Evolutionary conservation across 2,113 vertebrate genomes (phyloP), one percentile per base, ranked within the genome.

Genomic region (Hassar affinis): DNA sequence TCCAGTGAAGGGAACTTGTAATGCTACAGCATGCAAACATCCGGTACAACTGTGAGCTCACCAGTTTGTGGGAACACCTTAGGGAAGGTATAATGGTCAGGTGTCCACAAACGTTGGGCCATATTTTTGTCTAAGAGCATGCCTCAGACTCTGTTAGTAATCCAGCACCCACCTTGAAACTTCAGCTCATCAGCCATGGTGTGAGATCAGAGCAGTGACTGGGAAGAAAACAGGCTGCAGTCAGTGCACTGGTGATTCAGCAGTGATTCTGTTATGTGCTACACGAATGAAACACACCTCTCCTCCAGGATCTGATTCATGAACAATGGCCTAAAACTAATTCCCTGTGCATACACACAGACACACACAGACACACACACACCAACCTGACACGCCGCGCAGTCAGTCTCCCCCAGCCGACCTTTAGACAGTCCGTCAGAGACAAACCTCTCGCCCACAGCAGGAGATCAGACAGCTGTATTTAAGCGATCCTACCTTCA

Each of bases 101-200:
- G 68, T 12, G 35, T 72, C 25, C 42, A 17, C 69, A 74, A 30
- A 51, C n/a, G 0, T 51, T 74, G 27, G 12, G 9, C 10, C 22
- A n/a, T 47, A 18, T 5, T 9, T 75, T 52, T 18, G n/a, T 2
- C 22, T 3, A 49, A 33, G 33, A 52, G 25, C 14, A 59, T 25
- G 15, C 3, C 20, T 38, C 18, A 15, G 17, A 5, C 27, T 69
- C 69, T 0, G 15, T 25, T 20, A 59, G 0, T 6, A 75, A 30
- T 11, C 3, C 33, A 82, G 12, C n/a, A 78, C 89, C 90, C 89
- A 96, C 95, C 95, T 84, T 94, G 95, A 87, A 96, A 97, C 3
- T 92, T 92, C 35, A 96, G 91, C 25, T 95, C 94, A 76, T 95
- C 93, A 0, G 95, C 93, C 96, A 97, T 96, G 14, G 64, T 82